phyloP scores from a whole-genome alignment of 2,113 vertebrate genomes.

The Felis catus region DNA sequence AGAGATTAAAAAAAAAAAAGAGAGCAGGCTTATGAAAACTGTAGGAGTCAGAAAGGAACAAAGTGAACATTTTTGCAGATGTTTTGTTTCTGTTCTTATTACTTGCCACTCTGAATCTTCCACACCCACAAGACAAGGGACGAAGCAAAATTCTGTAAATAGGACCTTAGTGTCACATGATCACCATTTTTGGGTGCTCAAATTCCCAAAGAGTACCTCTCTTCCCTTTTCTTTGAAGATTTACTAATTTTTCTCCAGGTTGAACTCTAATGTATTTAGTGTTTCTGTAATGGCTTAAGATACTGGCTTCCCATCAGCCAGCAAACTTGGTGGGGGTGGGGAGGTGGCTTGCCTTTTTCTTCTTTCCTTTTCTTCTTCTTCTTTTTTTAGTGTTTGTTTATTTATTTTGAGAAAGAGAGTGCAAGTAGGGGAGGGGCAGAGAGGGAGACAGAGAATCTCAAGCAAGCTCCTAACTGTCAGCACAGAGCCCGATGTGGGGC shows the following conservation, averaged over 20 bases:
- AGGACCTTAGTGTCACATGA: not conserved
- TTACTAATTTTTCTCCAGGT: not conserved
- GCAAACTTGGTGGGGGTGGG: not conserved
- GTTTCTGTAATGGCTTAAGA: constrained; percentile 9
- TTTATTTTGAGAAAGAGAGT: no score
- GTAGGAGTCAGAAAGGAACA: not conserved
- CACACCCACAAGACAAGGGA: not conserved
- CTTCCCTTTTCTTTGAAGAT: not conserved
- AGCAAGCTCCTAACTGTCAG: no score
- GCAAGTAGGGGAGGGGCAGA: no score
- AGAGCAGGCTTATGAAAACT: not conserved
- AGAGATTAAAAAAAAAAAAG: not conserved
- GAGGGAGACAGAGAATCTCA: no score
- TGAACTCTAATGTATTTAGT: not conserved
- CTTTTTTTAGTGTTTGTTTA: no score
- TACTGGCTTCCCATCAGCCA: not conserved
- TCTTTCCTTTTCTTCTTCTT: not conserved
- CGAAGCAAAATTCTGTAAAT: not conserved
- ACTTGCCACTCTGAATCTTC: not conserved
- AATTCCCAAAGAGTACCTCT: not conserved
- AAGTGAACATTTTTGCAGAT: not conserved
- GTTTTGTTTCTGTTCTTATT: not conserved
- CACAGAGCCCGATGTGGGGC: no score
- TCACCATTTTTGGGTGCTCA: not conserved
- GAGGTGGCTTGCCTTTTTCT: not conserved